Evolutionary conservation across 2,888 invertebrate genomes (phyloP).

Genomic region (Mesorhabditis sp.): DNA sequence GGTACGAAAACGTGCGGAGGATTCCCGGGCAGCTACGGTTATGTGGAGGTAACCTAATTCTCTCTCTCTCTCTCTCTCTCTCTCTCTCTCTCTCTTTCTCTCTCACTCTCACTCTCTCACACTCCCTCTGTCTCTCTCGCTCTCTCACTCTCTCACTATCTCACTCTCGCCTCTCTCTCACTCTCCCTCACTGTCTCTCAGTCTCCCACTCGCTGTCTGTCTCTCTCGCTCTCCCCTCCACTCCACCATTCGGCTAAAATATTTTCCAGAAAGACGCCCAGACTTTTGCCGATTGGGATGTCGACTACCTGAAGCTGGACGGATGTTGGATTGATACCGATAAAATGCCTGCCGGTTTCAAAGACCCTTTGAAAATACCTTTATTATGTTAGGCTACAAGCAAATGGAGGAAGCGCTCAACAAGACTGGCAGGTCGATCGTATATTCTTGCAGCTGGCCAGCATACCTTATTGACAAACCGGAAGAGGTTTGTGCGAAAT

Average conservation of each 20-base stretch:
- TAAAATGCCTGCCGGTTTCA: constrained; percentile 58
- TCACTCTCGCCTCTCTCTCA: no score
- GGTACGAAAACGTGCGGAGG: constrained; percentile 95
- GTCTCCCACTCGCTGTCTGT: no score
- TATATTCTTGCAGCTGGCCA: constrained; percentile 97
- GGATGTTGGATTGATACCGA: constrained; percentile 86
- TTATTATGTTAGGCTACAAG: constrained; percentile 73
- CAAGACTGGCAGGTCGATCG: constrained; percentile 82
- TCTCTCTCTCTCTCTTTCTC: not conserved
- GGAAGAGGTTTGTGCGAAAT: constrained; percentile 14
- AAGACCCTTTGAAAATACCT: not conserved
- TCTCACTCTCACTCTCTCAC: no score
- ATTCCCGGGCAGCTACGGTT: constrained; percentile 79
- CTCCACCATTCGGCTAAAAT: no score
- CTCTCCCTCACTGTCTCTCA: no score
- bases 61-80: constrained; percentile 7
- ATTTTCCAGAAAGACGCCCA: constrained; percentile 73
- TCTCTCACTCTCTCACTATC: no score
- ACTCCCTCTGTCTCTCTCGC: no score
- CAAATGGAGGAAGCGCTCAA: constrained; percentile 85
- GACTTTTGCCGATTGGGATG: constrained; percentile 86
- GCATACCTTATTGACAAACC: constrained; percentile 69
- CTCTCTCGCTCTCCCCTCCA: no score
- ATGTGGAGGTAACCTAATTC: not conserved
- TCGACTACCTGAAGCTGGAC: constrained; percentile 93